These are phyloP conservation scores for Luidia sarsii DNA, from an alignment of 53 echinoderm and acorn worm genomes.

Conservation along the genomic window DNA sequence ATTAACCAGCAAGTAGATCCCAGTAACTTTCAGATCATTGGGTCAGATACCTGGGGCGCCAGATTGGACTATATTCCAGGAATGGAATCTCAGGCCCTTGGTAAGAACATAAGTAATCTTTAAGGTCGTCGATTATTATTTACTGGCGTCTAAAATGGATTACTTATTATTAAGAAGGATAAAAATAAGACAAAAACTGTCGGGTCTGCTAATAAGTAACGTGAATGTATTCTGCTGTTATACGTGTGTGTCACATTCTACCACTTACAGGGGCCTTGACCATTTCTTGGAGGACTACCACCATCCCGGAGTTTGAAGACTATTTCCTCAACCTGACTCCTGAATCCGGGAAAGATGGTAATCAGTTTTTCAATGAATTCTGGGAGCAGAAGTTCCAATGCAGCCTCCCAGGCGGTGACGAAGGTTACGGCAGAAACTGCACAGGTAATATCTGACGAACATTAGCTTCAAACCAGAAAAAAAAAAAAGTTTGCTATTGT, in stretches of 20 bases:
- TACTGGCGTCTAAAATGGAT: not conserved
- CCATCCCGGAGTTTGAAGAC: conserved; percentile 49
- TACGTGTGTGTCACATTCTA: no score
- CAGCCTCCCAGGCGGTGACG: conserved; percentile 42
- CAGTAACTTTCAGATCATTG: conserved; percentile 35
- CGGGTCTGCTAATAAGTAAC: no score
- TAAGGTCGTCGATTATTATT: not conserved
- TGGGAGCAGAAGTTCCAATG: conserved; percentile 70
- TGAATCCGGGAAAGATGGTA: conserved; percentile 20
- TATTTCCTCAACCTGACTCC: conserved; percentile 56
- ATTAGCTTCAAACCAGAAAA: not conserved
- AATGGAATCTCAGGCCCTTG: conserved; percentile 38
- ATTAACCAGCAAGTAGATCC: not conserved
- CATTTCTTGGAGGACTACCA: conserved; percentile 15
- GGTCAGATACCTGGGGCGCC: conserved; percentile 45
- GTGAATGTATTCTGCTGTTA: no score
- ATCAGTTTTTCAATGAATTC: conserved; percentile 65
- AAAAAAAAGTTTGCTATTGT: not conserved
- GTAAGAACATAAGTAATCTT: not conserved
- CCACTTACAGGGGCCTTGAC: conserved; percentile 59
- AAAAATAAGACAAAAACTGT: no score
- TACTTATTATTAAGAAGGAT: not conserved
- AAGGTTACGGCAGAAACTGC: conserved; percentile 36
- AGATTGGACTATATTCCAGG: conserved; percentile 18
- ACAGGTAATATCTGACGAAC: conserved; percentile 38